Percentiles rank a stretch among this genome's conserved stretches.
Conservation (phyloP, 2,797 vertebrate species). For the Kryptolebias ocellatus region DNA sequence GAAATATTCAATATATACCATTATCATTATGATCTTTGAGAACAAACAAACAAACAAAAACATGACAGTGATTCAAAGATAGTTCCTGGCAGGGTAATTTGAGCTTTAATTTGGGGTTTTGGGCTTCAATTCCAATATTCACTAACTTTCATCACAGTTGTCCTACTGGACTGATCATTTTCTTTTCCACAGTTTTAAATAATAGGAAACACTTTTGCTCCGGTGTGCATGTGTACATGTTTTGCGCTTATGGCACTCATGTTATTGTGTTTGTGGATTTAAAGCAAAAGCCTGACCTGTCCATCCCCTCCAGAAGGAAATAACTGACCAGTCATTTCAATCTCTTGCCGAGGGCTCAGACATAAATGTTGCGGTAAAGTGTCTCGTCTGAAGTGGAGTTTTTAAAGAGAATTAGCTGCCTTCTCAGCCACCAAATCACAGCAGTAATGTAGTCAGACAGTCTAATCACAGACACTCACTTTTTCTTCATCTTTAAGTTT, state of each 20-base stretch:
- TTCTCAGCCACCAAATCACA: conserved; percentile 58
- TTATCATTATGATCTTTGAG: too few species aligned
- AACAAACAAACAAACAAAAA: too few species aligned
- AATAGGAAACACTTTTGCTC: neutral
- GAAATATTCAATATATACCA: too few species aligned
- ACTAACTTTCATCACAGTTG: neutral
- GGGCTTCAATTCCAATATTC: neutral
- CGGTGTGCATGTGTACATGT: neutral
- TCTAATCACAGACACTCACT: conserved; percentile 60
- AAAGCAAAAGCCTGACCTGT: conserved; percentile 49
- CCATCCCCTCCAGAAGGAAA: conserved; percentile 39
- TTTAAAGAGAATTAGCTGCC: conserved; percentile 53
- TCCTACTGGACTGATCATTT: too few species aligned
- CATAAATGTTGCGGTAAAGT: conserved; percentile 60
- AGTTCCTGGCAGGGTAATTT: neutral
- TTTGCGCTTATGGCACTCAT: too few species aligned
- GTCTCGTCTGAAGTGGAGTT: conserved; percentile 60
- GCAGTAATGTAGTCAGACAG: conserved; percentile 67
- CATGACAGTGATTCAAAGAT: too few species aligned
- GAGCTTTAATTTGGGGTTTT: neutral
- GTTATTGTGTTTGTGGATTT: conserved; percentile 28
- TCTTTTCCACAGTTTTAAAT: neutral
- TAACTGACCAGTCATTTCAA: conserved; percentile 63
- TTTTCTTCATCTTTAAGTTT: conserved; percentile 51
- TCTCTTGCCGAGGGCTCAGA: conserved; percentile 54